A percentile compares a stretch with the other conserved stretches of the same genome.
phyloP scores from a whole-genome alignment of 2,113 vertebrate genomes.

The Manacus vitellinus region DNA sequence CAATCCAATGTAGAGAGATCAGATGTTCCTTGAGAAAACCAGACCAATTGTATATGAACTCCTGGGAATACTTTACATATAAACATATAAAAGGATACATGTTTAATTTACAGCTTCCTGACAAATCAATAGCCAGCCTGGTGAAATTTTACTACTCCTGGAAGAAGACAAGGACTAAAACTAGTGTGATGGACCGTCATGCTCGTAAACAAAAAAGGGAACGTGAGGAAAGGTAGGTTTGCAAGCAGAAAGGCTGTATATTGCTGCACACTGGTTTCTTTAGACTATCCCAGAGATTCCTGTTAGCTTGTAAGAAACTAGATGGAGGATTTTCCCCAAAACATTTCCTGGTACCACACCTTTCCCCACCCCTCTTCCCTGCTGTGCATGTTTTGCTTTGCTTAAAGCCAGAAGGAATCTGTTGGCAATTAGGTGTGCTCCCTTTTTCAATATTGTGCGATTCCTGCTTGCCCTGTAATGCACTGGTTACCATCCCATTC shows the following conservation, averaged over 20 bases:
- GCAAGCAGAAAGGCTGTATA: neutral
- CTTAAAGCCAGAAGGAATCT: neutral
- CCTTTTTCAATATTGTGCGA: neutral
- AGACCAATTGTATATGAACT: neutral
- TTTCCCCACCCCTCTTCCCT: neutral
- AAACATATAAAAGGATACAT: slow-evolving; percentile 43
- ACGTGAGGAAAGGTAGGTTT: slow-evolving; percentile 87
- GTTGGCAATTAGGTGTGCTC: neutral
- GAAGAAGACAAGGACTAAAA: slow-evolving; percentile 97
- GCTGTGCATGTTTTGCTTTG: neutral
- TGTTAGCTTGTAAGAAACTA: neutral
- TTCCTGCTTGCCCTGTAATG: neutral
- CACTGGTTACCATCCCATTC: neutral
- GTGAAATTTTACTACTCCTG: slow-evolving; percentile 98
- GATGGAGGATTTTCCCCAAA: slow-evolving; percentile 17
- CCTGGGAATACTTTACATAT: neutral
- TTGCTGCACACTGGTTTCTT: neutral
- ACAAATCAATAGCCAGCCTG: slow-evolving; percentile 94
- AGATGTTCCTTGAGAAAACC: neutral
- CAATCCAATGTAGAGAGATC: neutral
- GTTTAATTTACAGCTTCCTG: slow-evolving; percentile 86
- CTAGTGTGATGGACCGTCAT: slow-evolving; percentile 96
- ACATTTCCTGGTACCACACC: slow-evolving; percentile 19
- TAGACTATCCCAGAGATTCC: neutral
- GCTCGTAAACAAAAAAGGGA: slow-evolving; percentile 92